Base-by-base conservation (phyloP, 2,888 invertebrate genomes). In the Xylota segnis region DNA sequence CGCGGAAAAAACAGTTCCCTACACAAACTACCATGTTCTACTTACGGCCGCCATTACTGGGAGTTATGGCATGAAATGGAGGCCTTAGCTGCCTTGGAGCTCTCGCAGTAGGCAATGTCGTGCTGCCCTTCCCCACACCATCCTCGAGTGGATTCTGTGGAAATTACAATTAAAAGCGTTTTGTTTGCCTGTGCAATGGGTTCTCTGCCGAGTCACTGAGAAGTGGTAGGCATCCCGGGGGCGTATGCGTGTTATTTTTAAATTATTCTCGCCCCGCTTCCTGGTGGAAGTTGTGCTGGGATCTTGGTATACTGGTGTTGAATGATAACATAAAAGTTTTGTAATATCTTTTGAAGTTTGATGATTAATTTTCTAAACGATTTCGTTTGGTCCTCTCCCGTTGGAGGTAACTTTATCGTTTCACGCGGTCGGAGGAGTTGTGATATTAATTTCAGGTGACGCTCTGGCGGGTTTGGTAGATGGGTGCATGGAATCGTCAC, bases 301-400 rank as follows among this genome's bases (percentile, higher is more conserved):
- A 34, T 4, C 1, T 23, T 12, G 58, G n/a, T 58, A n/a, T n/a
- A 12, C 16, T 16, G 58, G 34, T 37, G 12, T 12, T 47, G 34
- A 78, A 43, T 68, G 71, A 71, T 78, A 65, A 50, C 47, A 63
- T 16, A 58, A 72, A 79, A 79, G 58, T 79, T 79, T 79, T 79
- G 72, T 65, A 79, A 79, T 79, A 72, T 72, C 72, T 72, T 71
- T 63, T 50, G 71, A 58, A 58, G 65, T 72, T 65, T 71, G 65
- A 58, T 72, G 78, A 79, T 79, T 79, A 79, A 79, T 79, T 79
- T 72, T 79, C 56, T 65, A 58, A 79, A 65, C 63, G 71, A 72
- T 71, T 78, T 78, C 56, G 37, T 54, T 54, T 34, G 50, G 18
- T 32, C 50, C 34, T 37, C 27, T 34, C 23, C 40, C 40, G 37